Conservation (phyloP, 2,797 vertebrate species). For the Neomorphus geoffroyi region DNA sequence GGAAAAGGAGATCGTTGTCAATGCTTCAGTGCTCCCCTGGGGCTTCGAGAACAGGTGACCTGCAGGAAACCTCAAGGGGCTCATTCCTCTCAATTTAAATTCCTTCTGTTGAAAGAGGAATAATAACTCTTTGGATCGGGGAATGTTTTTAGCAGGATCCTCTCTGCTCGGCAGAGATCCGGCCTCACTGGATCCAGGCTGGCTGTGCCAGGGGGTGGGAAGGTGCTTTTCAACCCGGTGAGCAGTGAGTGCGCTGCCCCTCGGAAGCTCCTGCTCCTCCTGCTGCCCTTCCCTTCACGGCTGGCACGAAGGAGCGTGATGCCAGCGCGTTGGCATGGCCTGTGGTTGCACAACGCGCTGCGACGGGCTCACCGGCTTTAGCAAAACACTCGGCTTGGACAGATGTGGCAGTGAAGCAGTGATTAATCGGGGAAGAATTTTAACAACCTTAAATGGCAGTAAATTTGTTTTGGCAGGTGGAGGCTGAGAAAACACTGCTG, state of each 20-base stretch:
- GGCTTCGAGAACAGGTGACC: background rate
- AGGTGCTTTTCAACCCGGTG: background rate
- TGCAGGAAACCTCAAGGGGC: background rate
- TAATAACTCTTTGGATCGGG: rapidly evolving
- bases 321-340: background rate
- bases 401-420: background rate
- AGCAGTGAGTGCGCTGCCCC: background rate
- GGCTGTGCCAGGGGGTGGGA: background rate
- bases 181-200: rapidly evolving
- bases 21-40: background rate
- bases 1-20: background rate
- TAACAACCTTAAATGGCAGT: conserved; percentile 23
- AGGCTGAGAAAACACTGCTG: background rate
- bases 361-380: background rate
- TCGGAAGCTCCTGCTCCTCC: background rate
- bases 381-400: background rate
- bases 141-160: background rate
- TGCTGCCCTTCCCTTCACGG: background rate
- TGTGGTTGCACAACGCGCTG: background rate
- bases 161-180: background rate
- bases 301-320: background rate
- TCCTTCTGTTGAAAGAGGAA: background rate
- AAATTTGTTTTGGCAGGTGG: conserved; percentile 36
- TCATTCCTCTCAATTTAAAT: background rate
- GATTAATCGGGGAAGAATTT: conserved; percentile 37